Evolutionary conservation across 2,113 vertebrate species (phyloP), one percentile per base, ranked within the genome.

Genomic region (Cynocephalus volans): DNA sequence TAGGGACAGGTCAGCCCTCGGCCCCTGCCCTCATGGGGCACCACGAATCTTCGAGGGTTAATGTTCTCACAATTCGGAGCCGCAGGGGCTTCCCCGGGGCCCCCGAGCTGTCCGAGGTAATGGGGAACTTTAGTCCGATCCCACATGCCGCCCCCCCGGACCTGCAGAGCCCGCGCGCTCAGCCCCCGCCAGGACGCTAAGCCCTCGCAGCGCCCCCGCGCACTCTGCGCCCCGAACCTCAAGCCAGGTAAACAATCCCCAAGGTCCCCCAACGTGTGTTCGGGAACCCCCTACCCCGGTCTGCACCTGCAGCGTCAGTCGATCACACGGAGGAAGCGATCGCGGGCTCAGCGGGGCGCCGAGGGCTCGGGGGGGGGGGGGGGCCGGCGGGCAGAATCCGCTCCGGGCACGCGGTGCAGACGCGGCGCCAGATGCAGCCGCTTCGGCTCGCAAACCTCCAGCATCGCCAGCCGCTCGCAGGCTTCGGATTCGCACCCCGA

Each of bases 401-500:
- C 97, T 98, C 97, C 31, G 95, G 96, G 96, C 95, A 97, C 86
- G 85, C 86, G 97, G 96, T 95, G 96, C 96, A 96, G 97, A 97
- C 81, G 97, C 97, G 95, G 97, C 98, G 96, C 96, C 97, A 98
- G 97, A 92, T 96, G 98, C 97, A 97, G 97, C 97, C 97, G 98
- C 98, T 98, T 85, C 64, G 89, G 93, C 97, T 97, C 89, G 41
- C 89, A 95, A 97, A 97, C 98, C 97, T 98, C 96, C 96, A 98
- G 98, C 98, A 98, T 98, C 98, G 97, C 98, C 98, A 93, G 97
- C 85, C 97, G 97, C 96, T 97, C 91, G 83, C 95, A 85, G n/a
- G 95, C 97, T 52, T 17, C 67, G 92, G 88, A 97, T 98, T 98
- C 96, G 97, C 98, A 98, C 96, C 97, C 96, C 24, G 96, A 95